These are phyloP conservation scores for Vanessa cardui DNA, from an alignment of 2,888 invertebrate genomes.

Conservation along the genomic window DNA sequence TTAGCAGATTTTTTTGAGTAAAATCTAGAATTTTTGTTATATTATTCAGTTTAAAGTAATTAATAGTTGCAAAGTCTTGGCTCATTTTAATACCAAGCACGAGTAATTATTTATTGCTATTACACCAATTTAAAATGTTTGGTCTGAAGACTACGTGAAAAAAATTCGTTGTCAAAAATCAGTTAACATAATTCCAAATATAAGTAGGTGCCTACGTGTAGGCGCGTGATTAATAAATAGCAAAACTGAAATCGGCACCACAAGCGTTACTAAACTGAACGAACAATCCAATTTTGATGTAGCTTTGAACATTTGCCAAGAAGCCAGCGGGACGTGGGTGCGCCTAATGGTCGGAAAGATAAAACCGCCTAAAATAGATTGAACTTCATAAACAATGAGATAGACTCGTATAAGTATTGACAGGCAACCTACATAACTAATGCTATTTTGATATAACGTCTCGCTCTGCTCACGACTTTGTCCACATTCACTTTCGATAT, in stretches of 20 bases:
- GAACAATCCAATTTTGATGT: constrained; percentile 75
- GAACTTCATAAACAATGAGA: constrained; percentile 74
- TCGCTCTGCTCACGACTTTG: too few species aligned
- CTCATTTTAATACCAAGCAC: too few species aligned
- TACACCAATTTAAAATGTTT: too few species aligned
- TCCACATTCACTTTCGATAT: too few species aligned
- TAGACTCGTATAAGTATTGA: not conserved
- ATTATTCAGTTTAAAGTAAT: not conserved
- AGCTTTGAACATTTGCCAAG: constrained; percentile 76
- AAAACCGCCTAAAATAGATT: constrained; percentile 75
- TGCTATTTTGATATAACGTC: not conserved
- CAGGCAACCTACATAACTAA: not conserved
- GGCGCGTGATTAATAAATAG: not conserved
- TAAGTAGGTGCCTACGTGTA: not conserved
- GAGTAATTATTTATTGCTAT: too few species aligned
- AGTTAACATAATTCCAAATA: too few species aligned
- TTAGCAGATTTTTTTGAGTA: not conserved
- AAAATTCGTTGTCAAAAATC: too few species aligned
- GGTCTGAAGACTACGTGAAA: too few species aligned
- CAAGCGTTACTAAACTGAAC: constrained; percentile 36
- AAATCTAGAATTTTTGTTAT: not conserved
- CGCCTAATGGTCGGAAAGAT: constrained; percentile 75
- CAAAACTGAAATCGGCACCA: constrained; percentile 24
- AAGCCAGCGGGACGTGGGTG: constrained; percentile 64
- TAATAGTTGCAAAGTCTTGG: not conserved